Base-by-base conservation (phyloP, 2,797 vertebrate genomes). In the Sebastes wilsoni region DNA sequence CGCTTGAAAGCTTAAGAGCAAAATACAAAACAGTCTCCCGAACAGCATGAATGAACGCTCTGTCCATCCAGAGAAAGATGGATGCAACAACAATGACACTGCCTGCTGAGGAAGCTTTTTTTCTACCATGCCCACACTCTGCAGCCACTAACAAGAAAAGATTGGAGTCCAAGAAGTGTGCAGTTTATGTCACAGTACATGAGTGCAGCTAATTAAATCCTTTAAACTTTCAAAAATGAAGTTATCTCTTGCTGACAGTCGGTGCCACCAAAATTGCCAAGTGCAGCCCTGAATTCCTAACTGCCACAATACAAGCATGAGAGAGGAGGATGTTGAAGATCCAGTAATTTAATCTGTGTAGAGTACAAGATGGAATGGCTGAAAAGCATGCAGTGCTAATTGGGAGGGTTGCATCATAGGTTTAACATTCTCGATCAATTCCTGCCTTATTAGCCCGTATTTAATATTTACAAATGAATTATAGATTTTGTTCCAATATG, bases 221-320 rank as follows among this genome's bases (percentile, higher is more conserved):
- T 74, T 79, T 73, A 78, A 80, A 82, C 58, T 80, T 79, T 55
- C 25, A 69, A 73, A 82, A 85, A 80, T 87, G 5, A 72, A 87
- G 77, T 88, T 90, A 92, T 91, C 90, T 87, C 81, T 60, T 2
- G 56, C 84, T 82, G 89, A 86, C 89, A 92, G 86, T 87, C 38
- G 62, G 65, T 55, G 71, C 79, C 68, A 76, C 67, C 59, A 55
- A 71, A 65, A 77, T 77, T 75, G 64, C 36, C 69, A 60, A 75
- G 73, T 80, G 79, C 32, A 70, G 77, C 65, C 22, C 36, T 42
- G 77, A 80, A 77, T 82, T 79, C 30, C 23, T 20, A 59, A 75
- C 71, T 55, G 49, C 49, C 54, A 27, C 20, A 13, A 36, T 38
- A 58, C 10, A n/a, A 66, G 62, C 55, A 8, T 4, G 38, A 75